phyloP scores from a whole-genome alignment of 1,140 invertebrate species.

The Frieseomelitta varia region DNA sequence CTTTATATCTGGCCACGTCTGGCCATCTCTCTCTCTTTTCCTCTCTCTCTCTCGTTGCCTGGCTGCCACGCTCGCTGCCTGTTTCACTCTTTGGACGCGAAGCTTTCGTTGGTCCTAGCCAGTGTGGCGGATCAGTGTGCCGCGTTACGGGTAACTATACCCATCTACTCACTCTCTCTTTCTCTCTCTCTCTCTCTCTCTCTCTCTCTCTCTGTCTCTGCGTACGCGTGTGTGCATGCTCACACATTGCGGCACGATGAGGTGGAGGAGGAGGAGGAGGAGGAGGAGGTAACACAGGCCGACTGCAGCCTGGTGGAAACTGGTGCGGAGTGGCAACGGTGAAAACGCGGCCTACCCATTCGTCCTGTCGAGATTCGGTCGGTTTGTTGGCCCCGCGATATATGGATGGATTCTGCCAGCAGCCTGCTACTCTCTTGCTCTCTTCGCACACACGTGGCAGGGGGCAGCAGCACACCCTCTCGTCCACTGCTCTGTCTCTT shows the following conservation, averaged over 20 bases:
- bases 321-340: constrained; percentile 68
- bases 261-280: not conserved
- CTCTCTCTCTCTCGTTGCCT: constrained; percentile 8
- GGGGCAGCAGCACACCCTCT: not conserved
- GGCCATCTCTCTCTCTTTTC: not conserved
- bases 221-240: constrained; percentile 7
- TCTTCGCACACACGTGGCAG: constrained; percentile 10
- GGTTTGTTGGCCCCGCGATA: constrained; percentile 78
- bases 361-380: constrained; percentile 78
- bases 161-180: constrained; percentile 1
- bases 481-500: not conserved
- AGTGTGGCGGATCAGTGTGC: constrained; percentile 60
- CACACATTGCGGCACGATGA: not conserved
- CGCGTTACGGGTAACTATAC: constrained; percentile 63
- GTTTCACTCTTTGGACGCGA: constrained; percentile 38
- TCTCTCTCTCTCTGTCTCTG: no score
- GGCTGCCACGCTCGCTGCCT: not conserved
- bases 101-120: constrained; percentile 65
- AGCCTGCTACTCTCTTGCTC: constrained; percentile 47
- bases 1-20: constrained; percentile 52
- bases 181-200: not conserved
- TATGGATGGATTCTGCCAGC: constrained; percentile 77
- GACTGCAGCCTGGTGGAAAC: constrained; percentile 30
- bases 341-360: constrained; percentile 78
- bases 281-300: not conserved